These are phyloP conservation scores for Trichogramma pretiosum DNA, from an alignment of 1,140 invertebrate genomes.

Conservation along the genomic window DNA sequence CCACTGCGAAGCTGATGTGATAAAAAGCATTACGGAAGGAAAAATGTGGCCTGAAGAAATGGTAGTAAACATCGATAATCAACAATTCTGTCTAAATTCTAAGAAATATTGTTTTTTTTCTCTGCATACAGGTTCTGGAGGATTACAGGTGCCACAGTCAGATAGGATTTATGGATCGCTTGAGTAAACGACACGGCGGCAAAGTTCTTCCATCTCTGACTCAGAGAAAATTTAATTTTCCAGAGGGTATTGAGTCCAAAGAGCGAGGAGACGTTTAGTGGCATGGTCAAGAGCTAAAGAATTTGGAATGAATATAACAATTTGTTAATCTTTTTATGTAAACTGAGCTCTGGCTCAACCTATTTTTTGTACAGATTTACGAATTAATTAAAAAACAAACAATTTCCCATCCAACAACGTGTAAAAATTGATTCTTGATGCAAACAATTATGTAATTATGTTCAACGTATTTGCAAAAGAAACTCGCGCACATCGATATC, in stretches of 20 bases:
- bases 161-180: constrained; percentile 37
- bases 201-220: constrained; percentile 35
- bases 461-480: no score
- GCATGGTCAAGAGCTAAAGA: no score
- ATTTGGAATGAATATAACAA: no score
- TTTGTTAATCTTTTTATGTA: no score
- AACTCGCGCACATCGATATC: constrained; percentile 8
- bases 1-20: constrained; percentile 28
- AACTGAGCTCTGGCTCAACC: no score
- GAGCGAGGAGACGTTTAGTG: no score
- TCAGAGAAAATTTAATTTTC: constrained; percentile 24
- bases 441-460: no score
- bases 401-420: no score
- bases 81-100: not conserved
- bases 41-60: constrained; percentile 40
- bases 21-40: constrained; percentile 29
- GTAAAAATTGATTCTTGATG: no score
- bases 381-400: no score
- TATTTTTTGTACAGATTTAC: no score
- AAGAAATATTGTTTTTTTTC: constrained; percentile 13
- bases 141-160: constrained; percentile 35
- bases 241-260: constrained; percentile 12
- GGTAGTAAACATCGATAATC: constrained; percentile 24
- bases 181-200: constrained; percentile 37
- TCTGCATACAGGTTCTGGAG: constrained; percentile 28